These are phyloP conservation scores for Cephus cinctus DNA, from an alignment of 1,140 invertebrate species.

Conservation along the genomic window DNA sequence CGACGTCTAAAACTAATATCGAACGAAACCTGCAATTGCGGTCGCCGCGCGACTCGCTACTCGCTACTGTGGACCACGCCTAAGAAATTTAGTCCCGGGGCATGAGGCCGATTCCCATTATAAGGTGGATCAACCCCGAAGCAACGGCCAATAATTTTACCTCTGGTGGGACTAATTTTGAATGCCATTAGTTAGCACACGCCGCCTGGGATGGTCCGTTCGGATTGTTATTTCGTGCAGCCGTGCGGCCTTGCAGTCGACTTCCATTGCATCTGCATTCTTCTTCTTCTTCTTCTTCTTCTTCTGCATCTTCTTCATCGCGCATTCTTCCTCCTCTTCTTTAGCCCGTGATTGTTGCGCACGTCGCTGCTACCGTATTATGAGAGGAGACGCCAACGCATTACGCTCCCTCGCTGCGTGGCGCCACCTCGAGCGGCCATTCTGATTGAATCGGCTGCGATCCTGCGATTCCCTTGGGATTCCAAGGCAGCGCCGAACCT, in stretches of 20 bases:
- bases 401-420: slow-evolving; percentile 18
- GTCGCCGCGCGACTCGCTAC: slow-evolving; percentile 24
- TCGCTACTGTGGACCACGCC: slow-evolving; percentile 50
- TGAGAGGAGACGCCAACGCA: slow-evolving; percentile 39
- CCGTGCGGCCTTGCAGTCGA: too few relatives aligned
- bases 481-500: too few relatives aligned
- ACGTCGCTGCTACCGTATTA: slow-evolving; percentile 35
- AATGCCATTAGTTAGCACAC: slow-evolving; percentile 50
- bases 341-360: slow-evolving; percentile 18
- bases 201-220: slow-evolving; percentile 43
- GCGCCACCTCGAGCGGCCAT: slow-evolving; percentile 41
- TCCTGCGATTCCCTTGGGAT: neutral
- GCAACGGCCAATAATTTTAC: slow-evolving; percentile 46
- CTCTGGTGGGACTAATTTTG: slow-evolving; percentile 46
- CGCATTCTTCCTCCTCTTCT: neutral
- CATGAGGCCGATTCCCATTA: slow-evolving; percentile 17
- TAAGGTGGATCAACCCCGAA: too few relatives aligned
- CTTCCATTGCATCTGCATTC: too few relatives aligned
- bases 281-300: too few relatives aligned
- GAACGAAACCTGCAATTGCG: slow-evolving; percentile 15
- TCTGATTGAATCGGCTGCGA: slow-evolving; percentile 42
- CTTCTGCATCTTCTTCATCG: slow-evolving; percentile 1
- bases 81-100: too few relatives aligned
- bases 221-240: too few relatives aligned
- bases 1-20: slow-evolving; percentile 50